A percentile compares a stretch with the other conserved stretches of the same genome.
Evolutionary conservation across 1,140 invertebrate genomes (phyloP).

Genomic region (Drosophila miranda): DNA sequence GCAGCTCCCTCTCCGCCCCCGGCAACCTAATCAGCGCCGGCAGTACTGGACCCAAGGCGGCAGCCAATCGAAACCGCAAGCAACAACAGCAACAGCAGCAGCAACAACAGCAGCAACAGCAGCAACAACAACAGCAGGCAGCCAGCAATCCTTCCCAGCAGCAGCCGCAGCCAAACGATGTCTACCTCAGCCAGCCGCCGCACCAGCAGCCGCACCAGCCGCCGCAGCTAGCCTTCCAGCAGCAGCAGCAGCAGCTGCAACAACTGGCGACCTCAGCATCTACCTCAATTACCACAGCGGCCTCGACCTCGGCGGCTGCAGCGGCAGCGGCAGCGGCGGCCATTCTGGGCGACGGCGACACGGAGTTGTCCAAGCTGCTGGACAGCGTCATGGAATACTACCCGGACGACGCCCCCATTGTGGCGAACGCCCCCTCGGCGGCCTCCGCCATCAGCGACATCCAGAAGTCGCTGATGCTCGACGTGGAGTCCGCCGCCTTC

Average conservation of each 20-base stretch:
- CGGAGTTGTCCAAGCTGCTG: slow-evolving; percentile 90
- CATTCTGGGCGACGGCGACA: slow-evolving; percentile 83
- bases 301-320: slow-evolving; percentile 57
- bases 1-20: slow-evolving; percentile 59
- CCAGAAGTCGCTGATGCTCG: slow-evolving; percentile 93
- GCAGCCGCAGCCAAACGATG: slow-evolving; percentile 83
- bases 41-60: slow-evolving; percentile 63
- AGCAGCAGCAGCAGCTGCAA: slow-evolving; percentile 63
- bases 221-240: slow-evolving; percentile 59
- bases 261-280: slow-evolving; percentile 76
- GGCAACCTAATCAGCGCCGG: slow-evolving; percentile 69
- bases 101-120: slow-evolving; percentile 53
- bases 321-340: slow-evolving; percentile 40
- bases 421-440: slow-evolving; percentile 80
- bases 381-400: slow-evolving; percentile 93
- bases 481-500: slow-evolving; percentile 87
- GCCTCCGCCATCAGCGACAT: slow-evolving; percentile 93
- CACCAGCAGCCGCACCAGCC: slow-evolving; percentile 76
- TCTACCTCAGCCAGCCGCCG: slow-evolving; percentile 83
- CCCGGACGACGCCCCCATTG: slow-evolving; percentile 84
- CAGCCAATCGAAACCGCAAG: slow-evolving; percentile 58
- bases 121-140: slow-evolving; percentile 55
- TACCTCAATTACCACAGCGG: slow-evolving; percentile 73
- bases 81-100: slow-evolving; percentile 74
- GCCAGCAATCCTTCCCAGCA: slow-evolving; percentile 54